Evolutionary conservation across 2,888 invertebrate species (phyloP), one percentile per base, ranked within the genome.

Genomic region (Steinernema carpocapsae): DNA sequence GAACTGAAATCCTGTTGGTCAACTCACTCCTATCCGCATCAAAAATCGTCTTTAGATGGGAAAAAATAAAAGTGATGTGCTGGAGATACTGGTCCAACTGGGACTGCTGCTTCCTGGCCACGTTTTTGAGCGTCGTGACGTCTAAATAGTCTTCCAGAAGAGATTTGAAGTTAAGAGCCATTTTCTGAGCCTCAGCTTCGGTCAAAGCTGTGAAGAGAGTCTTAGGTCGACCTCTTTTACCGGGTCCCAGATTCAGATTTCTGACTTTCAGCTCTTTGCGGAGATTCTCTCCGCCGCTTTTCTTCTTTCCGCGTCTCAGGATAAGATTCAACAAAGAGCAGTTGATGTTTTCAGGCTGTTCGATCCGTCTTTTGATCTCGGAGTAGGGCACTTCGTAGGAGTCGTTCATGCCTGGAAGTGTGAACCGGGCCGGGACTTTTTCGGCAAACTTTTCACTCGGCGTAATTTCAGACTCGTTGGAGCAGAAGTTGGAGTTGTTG

Each of bases 341-440:
- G 56, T 56, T 56, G 24, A 56, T 56, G n/a, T 19, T 14, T 19
- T 56, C 56, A 3, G 56, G 56, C 6, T 56, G 56, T 10, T 56
- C 56, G 2, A 56, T 12, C 24, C 56, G 56, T 1, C 56, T 22
- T 24, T 56, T 56, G 26, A 56, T 56, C 56, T 56, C 56, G 6
- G 22, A 3, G 24, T 24, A 4, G 24, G 24, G 22, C 24, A 56
- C 56, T 2, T 22, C 12, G 56, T 56, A 56, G 56, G n/a, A 24
- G 22, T 56, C n/a, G 56, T 56, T 56, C 56, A 56, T 56, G 6
- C 56, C 56, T 3, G 56, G 56, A 4, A 56, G 56, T 12, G 56
- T 56, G 56, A 56, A 56, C 26, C 56, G 14, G 4, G 56, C 56
- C 6, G 56, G 56, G 6, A 56, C 56, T n/a, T n/a, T n/a, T n/a